These are phyloP conservation scores for Sebastolobus alascanus DNA, from an alignment of 2,797 vertebrate species.

Conservation along the genomic window DNA sequence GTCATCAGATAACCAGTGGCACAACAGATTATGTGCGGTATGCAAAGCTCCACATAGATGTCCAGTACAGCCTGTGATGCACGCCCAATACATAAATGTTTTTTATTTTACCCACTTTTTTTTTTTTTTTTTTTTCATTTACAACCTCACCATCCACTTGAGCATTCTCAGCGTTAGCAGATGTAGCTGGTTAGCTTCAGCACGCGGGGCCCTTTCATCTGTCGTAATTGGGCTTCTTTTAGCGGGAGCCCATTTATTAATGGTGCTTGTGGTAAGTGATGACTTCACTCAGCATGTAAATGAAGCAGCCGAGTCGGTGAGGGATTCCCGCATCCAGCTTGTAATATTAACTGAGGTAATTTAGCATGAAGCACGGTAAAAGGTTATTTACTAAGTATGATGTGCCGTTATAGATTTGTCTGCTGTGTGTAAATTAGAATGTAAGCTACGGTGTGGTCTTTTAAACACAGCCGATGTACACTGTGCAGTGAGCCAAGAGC, in stretches of 20 bases:
- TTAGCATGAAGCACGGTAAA: conserved; percentile 69
- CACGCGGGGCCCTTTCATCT: conserved; percentile 27
- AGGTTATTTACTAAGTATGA: conserved; percentile 69
- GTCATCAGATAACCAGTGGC: conserved; percentile 36
- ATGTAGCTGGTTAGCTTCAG: conserved; percentile 19
- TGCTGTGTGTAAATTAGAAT: conserved; percentile 51
- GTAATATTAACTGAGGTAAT: conserved; percentile 70
- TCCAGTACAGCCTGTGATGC: neutral
- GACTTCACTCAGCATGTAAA: conserved; percentile 71
- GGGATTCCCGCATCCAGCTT: conserved; percentile 43
- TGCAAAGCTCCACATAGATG: neutral
- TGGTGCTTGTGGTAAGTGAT: conserved; percentile 63
- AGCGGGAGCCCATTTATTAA: conserved; percentile 47
- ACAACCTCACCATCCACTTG: neutral
- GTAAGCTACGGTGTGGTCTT: conserved; percentile 35
- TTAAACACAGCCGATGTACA: conserved; percentile 26
- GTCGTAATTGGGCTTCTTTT: conserved; percentile 48
- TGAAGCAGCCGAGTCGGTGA: conserved; percentile 47
- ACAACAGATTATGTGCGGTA: neutral
- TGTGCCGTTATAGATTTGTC: conserved; percentile 42
- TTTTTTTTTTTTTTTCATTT: neutral
- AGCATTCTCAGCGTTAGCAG: neutral
- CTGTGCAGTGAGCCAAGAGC: conserved; percentile 49
- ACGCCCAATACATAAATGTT: neutral
- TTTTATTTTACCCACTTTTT: neutral